These are phyloP conservation scores for Belonocnema kinseyi DNA, from an alignment of 1,140 invertebrate genomes.

Conservation along the genomic window DNA sequence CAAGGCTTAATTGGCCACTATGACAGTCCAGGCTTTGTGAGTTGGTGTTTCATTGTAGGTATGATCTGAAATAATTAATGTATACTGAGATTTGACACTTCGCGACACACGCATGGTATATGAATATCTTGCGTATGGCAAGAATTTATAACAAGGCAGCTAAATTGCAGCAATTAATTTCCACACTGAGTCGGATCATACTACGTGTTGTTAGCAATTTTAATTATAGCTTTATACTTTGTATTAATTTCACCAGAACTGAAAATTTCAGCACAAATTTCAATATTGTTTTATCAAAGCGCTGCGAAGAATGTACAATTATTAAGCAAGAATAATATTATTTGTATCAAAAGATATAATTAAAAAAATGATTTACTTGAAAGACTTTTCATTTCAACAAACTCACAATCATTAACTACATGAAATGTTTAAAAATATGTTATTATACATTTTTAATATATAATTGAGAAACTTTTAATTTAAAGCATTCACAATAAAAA, in stretches of 20 bases:
- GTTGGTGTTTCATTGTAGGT: not conserved
- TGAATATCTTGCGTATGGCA: conserved; percentile 12
- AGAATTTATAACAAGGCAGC: conserved; percentile 28
- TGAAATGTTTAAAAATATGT: too few relatives aligned
- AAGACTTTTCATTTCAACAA: too few relatives aligned
- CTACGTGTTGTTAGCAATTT: not conserved
- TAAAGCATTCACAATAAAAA: too few relatives aligned
- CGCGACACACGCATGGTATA: not conserved
- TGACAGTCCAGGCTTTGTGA: not conserved
- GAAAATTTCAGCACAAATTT: not conserved
- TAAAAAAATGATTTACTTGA: too few relatives aligned
- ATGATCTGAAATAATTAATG: not conserved
- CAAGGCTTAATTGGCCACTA: not conserved
- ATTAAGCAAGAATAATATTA: too few relatives aligned
- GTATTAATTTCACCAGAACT: not conserved
- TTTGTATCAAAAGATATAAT: too few relatives aligned
- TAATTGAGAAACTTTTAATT: too few relatives aligned
- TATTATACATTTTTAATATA: too few relatives aligned
- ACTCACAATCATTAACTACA: too few relatives aligned
- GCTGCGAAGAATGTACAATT: too few relatives aligned
- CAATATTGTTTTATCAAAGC: not conserved
- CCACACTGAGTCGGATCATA: not conserved
- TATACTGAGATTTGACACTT: conserved; percentile 20
- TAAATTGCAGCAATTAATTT: conserved; percentile 23
- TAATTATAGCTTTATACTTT: conserved; percentile 17